Conservation (phyloP, 2,113 vertebrate genomes). For the Merops nubicus region DNA sequence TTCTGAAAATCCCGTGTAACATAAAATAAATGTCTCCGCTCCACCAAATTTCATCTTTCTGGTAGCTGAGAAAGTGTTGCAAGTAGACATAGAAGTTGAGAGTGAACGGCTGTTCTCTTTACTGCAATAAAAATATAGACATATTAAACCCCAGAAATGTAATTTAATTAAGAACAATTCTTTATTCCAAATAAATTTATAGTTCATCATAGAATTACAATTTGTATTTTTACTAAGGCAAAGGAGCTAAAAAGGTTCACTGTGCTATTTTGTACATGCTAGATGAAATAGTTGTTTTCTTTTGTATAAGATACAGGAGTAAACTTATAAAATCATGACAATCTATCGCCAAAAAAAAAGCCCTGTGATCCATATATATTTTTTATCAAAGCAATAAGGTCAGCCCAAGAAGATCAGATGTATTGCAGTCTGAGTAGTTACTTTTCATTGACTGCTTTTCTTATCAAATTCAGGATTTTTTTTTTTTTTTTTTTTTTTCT, state of each 20-base stretch:
- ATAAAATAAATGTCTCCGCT: constrained; percentile 59
- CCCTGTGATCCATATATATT: neutral
- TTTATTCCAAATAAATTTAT: constrained; percentile 38
- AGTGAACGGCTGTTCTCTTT: constrained; percentile 20
- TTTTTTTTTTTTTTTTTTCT: accelerated
- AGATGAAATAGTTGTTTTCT: neutral
- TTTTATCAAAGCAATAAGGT: neutral
- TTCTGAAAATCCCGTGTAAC: constrained; percentile 63
- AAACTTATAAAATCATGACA: neutral
- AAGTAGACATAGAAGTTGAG: neutral
- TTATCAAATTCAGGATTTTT: neutral
- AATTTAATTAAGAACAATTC: constrained; percentile 54
- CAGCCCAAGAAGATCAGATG: neutral
- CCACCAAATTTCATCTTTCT: constrained; percentile 47
- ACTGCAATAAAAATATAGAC: constrained; percentile 50
- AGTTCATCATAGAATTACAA: constrained; percentile 14
- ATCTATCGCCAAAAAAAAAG: neutral
- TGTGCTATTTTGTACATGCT: neutral
- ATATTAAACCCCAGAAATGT: constrained; percentile 47
- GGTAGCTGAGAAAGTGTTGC: constrained; percentile 15
- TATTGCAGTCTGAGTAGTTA: neutral
- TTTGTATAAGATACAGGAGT: neutral
- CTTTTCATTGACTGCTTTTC: neutral
- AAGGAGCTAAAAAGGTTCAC: neutral
- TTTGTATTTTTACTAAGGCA: neutral